Evolutionary conservation across 64 coral and sea anemone species (phyloP), one percentile per base, ranked within the genome.

Genomic region (Montipora foliosa): DNA sequence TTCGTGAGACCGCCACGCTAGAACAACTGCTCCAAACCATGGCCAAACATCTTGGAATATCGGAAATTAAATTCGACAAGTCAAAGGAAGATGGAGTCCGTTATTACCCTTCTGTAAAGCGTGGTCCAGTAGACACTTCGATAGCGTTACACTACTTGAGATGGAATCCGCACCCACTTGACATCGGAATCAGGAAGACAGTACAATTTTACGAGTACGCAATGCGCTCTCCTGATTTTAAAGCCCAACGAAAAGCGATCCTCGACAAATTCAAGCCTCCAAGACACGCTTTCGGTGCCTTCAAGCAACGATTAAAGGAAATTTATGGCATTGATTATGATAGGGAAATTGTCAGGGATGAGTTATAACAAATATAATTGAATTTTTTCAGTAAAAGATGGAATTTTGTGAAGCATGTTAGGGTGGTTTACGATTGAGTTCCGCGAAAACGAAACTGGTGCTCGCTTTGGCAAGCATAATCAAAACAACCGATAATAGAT

Each of bases 191-290:
- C 1, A 67, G 76, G 58, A 96, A 88, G 24, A 96, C 98, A 0
- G 92, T 85, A 20, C 66, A 96, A 68, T 99, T 99, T 89, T 99
- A 94, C 69, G 85, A 92, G 59, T 92, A 89, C 44, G 98, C 98
- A 0, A 99, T 99, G 98, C 87, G 82, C 0, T 93, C 95, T 8
- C 9, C 47, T 5, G 92, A 96, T n/a, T 99, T 94, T 37, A 66
- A 92, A 69, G 21, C 24, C 16, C 89, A 92, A 44, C 70, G 98
- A 80, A 93, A 95, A 84, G 84, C 87, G n/a, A 79, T 89, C 59
- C 78, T 98, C 47, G 52, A 98, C 8, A 93, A 79, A 15, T 87
- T 98, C 6, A 48, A 69, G 45, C 80, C 95, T 17, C 96, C 93
- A 1, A n/a, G 79, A 62, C 46, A 92, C 47, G 88, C 90, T 21